Conservation (phyloP, 2,113 vertebrate species). For the Condylura cristata region DNA sequence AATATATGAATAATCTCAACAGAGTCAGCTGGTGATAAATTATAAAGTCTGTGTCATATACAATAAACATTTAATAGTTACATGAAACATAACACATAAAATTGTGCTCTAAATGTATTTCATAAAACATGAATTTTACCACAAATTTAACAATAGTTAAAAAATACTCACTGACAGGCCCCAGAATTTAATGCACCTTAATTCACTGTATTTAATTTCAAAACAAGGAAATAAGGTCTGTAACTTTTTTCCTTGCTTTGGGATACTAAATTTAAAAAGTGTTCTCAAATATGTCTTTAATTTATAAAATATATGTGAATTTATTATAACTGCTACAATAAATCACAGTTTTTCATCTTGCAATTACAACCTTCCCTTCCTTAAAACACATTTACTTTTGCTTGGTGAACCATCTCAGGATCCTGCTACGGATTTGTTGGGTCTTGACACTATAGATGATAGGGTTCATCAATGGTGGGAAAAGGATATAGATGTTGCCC, state of each 20-base stretch:
- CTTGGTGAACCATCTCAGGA: slow-evolving; percentile 8
- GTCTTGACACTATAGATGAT: slow-evolving; percentile 72
- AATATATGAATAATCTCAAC: neutral
- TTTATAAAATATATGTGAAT: neutral
- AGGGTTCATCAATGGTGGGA: slow-evolving; percentile 65
- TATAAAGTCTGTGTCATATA: neutral
- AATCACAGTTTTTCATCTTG: neutral
- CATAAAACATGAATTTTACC: neutral
- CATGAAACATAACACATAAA: neutral
- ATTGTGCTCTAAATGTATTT: neutral
- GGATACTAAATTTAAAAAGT: neutral
- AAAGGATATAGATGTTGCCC: slow-evolving; percentile 41
- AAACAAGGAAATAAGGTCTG: neutral
- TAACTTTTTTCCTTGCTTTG: neutral
- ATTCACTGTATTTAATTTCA: neutral
- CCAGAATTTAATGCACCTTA: neutral
- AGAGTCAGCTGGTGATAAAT: neutral
- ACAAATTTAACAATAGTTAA: neutral
- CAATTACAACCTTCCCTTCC: neutral
- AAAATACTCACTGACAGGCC: neutral
- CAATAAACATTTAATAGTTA: neutral
- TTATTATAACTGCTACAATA: neutral
- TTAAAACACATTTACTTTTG: neutral
- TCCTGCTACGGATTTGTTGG: slow-evolving; percentile 53
- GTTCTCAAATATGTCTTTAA: neutral